A percentile compares a stretch with the other conserved stretches of the same genome.
Evolutionary conservation across 2,797 vertebrate species (phyloP).

Genomic region (Tamandua tetradactyla): DNA sequence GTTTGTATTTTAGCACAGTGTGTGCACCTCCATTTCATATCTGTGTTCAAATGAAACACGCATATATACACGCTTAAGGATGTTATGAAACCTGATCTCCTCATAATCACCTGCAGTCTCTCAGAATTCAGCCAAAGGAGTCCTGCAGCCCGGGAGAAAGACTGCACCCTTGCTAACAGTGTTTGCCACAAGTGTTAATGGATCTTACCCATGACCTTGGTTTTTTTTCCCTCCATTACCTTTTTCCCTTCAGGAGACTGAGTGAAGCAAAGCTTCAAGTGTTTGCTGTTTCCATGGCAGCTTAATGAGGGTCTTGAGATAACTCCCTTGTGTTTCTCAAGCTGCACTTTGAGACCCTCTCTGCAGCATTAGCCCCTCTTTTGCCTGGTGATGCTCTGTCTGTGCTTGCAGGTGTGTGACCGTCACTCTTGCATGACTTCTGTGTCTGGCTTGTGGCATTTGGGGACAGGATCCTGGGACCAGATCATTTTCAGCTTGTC

Average conservation of each 20-base stretch:
- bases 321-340: constrained; percentile 55
- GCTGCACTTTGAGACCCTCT: constrained; percentile 54
- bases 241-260: constrained; percentile 63
- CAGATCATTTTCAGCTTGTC: constrained; percentile 61
- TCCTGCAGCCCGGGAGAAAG: not conserved
- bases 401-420: constrained; percentile 38
- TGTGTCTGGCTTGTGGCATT: constrained; percentile 57
- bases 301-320: constrained; percentile 67
- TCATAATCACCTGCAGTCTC: constrained; percentile 7
- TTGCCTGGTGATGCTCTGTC: constrained; percentile 46
- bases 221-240: too few relatives aligned
- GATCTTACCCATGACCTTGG: constrained; percentile 55
- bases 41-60: constrained; percentile 25
- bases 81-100: not conserved
- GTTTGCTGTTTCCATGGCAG: constrained; percentile 74
- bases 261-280: constrained; percentile 72
- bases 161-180: constrained; percentile 60
- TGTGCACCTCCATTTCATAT: constrained; percentile 67
- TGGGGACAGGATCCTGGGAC: constrained; percentile 65
- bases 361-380: constrained; percentile 42
- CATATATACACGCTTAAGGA: not conserved
- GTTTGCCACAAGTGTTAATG: constrained; percentile 71
- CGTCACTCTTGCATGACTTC: constrained; percentile 58
- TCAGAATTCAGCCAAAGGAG: constrained; percentile 52
- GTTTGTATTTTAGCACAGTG: constrained; percentile 75